Base-by-base conservation (phyloP, 2,113 vertebrate species). In the Sciurus niger region DNA sequence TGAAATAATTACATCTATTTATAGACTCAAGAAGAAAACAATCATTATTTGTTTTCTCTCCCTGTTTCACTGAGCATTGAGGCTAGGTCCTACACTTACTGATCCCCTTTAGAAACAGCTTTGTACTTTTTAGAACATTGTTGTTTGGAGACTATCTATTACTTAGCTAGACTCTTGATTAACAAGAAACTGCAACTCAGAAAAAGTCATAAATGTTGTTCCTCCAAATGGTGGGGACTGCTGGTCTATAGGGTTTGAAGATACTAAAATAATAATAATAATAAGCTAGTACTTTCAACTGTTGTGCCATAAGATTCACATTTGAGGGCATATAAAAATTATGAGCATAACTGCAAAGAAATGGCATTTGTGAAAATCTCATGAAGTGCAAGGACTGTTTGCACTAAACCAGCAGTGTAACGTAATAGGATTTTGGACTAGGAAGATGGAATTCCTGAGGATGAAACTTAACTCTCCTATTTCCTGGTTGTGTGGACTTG, bases 121-220 rank as follows among this genome's bases (percentile, higher is more conserved):
- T 40, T 60, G 22, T 2, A 70, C 8, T 13, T 73, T 84, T 87
- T 37, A 82, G 73, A 80, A 84, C 24, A 86, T 51, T 58, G 46
- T 79, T 95, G 46, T 79, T 95, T 80, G 70, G 84, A 87, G 55
- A 95, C 6, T 6, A 68, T 73, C 24, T 67, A 0, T 82, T 92
- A 92, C 25, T 79, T 82, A 48, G 24, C 24, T 83, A 78, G n/a
- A 60, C 55, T 80, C 48, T 87, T 93, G 32, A 79, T 25, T 70
- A 46, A 30, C 46, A 83, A 82, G 58, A 72, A 58, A 14, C 28
- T 68, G 51, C 6, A 78, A n/a, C n/a, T n/a, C 48, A 83, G 67
- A 79, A 80, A 76, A 83, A 2, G 34, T 37, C 48, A 92, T 55
- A 77, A n/a, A 32, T 14, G 43, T 7, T 84, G 4, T 68, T 43